Conservation (phyloP, 2,888 invertebrate genomes). For the Phlogophora meticulosa region DNA sequence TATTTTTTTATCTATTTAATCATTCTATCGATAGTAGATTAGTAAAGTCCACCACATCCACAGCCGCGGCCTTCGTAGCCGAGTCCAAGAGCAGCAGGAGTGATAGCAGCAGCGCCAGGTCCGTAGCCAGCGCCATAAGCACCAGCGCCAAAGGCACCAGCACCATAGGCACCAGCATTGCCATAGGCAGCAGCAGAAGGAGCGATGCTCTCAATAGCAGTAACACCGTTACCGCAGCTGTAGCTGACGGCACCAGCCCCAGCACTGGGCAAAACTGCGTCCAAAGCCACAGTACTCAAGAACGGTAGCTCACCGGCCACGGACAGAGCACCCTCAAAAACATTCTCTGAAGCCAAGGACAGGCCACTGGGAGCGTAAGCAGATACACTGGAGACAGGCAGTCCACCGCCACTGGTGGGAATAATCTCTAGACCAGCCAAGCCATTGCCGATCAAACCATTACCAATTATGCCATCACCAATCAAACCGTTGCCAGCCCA, state of each 20-base stretch:
- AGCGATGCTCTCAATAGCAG: constrained; percentile 28
- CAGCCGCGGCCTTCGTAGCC: constrained; percentile 26
- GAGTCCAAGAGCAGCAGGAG: constrained; percentile 8
- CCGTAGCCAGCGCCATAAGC: constrained; percentile 20
- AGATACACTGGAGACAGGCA: constrained; percentile 50
- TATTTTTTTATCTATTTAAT: no score
- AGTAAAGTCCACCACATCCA: constrained; percentile 29
- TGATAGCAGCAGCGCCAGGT: not conserved
- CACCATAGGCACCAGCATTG: constrained; percentile 2
- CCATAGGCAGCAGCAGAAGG: constrained; percentile 24
- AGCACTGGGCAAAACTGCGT: constrained; percentile 34
- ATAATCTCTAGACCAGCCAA: constrained; percentile 15
- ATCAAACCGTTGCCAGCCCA: not conserved
- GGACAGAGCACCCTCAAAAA: constrained; percentile 48
- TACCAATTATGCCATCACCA: constrained; percentile 6
- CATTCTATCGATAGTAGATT: no score
- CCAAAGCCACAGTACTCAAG: constrained; percentile 37
- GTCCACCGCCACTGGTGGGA: constrained; percentile 52
- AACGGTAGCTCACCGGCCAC: constrained; percentile 55
- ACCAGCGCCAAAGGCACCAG: not conserved
- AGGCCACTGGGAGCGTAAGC: constrained; percentile 49
- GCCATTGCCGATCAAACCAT: constrained; percentile 51
- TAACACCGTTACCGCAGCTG: constrained; percentile 43
- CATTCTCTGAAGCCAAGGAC: constrained; percentile 55
- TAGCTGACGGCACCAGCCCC: constrained; percentile 48